These are phyloP conservation scores for Tarsius wallacei DNA, from an alignment of 2,797 vertebrate genomes.

Conservation along the genomic window DNA sequence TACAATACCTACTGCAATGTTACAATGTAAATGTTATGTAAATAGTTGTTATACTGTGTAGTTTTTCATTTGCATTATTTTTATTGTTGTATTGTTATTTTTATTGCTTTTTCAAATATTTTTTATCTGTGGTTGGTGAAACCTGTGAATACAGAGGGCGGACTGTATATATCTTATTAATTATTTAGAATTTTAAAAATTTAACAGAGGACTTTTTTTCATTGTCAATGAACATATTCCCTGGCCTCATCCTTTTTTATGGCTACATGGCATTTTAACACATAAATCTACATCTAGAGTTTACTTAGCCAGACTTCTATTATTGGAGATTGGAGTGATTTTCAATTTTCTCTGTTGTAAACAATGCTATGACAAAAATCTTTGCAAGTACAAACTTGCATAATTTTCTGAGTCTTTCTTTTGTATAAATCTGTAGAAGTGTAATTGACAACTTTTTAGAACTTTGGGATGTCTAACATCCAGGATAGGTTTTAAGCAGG, in stretches of 20 bases:
- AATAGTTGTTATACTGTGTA: not conserved
- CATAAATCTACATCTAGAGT: not conserved
- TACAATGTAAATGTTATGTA: not conserved
- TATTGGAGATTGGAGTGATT: constrained; percentile 40
- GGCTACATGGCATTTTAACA: not conserved
- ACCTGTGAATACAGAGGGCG: not conserved
- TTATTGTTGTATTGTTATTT: not conserved
- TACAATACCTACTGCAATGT: not conserved
- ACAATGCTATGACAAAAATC: constrained; percentile 51
- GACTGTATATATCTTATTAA: not conserved
- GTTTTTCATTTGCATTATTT: not conserved
- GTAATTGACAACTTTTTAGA: constrained; percentile 31
- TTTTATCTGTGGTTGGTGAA: not conserved
- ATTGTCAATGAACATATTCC: not conserved
- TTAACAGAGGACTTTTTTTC: constrained; percentile 3
- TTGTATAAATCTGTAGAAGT: constrained; percentile 47
- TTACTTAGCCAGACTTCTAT: constrained; percentile 6
- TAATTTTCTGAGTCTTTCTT: constrained; percentile 51
- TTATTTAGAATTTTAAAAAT: not conserved
- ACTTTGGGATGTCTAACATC: constrained; percentile 44
- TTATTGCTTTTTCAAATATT: not conserved
- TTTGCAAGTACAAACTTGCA: constrained; percentile 45
- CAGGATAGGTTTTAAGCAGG: constrained; percentile 2
- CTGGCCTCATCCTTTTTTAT: not conserved
- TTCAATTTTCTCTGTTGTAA: constrained; percentile 64